Conservation (phyloP, 1,140 invertebrate genomes). For the Pemphigus obesinymphae region DNA sequence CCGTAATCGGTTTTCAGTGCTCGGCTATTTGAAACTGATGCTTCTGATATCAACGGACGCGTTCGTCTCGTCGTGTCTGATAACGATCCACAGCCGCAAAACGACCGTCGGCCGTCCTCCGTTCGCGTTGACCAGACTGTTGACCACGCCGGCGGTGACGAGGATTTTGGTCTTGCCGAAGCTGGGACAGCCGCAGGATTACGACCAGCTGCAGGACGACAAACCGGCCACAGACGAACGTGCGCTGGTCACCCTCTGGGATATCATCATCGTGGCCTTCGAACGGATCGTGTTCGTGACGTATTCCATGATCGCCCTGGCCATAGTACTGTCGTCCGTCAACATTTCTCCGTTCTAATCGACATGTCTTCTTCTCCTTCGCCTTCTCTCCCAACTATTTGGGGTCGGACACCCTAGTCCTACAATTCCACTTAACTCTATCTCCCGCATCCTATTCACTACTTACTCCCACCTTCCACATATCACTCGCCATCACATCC, state of each 20-base stretch:
- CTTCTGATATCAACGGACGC: constrained; percentile 1
- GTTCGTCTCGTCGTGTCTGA: not conserved
- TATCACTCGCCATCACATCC: no score
- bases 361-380: no score
- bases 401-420: no score
- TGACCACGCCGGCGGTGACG: not conserved
- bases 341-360: not conserved
- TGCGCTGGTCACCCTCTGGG: not conserved
- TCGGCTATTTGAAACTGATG: not conserved
- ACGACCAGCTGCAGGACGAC: not conserved
- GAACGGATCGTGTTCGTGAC: not conserved
- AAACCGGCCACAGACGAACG: not conserved
- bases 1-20: no score
- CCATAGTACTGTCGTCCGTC: not conserved
- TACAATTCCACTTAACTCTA: no score
- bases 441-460: no score
- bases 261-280: not conserved
- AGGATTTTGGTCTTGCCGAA: not conserved
- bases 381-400: no score
- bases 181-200: not conserved
- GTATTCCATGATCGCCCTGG: not conserved
- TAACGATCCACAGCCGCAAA: not conserved
- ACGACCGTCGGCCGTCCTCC: not conserved
- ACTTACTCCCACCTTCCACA: no score
- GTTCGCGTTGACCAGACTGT: not conserved